Conservation (phyloP, 1,140 invertebrate genomes). For the Tyrophagus putrescentiae region DNA sequence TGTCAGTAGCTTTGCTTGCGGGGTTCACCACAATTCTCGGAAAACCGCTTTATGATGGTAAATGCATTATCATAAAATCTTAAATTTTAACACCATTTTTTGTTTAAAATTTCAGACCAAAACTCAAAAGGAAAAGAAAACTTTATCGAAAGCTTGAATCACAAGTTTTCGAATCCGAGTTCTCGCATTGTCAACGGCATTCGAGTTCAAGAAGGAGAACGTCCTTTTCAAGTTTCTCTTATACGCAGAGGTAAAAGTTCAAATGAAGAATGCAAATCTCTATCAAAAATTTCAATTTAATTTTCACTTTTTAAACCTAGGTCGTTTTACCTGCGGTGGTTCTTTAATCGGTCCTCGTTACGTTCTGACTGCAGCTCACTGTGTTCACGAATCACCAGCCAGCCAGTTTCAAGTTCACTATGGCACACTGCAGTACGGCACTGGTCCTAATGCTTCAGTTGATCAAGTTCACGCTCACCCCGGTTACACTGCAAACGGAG, state of each 20-base stretch:
- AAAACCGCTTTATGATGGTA: too few relatives aligned
- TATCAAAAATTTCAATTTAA: too few relatives aligned
- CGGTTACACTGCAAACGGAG: background rate
- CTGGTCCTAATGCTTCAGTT: background rate
- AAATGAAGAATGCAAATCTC: too few relatives aligned
- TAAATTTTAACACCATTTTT: too few relatives aligned
- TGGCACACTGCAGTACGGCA: background rate
- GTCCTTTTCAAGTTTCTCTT: conserved; percentile 2
- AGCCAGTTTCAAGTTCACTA: background rate
- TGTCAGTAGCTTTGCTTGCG: too few relatives aligned
- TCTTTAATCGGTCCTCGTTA: conserved; percentile 65
- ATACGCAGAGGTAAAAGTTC: conserved; percentile 28
- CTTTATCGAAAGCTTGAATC: too few relatives aligned
- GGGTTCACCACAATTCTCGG: too few relatives aligned
- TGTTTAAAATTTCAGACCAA: too few relatives aligned
- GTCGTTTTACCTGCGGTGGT: conserved; percentile 61
- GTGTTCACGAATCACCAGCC: conserved; percentile 6
- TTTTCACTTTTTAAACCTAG: too few relatives aligned
- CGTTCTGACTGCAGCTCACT: conserved; percentile 57
- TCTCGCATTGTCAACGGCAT: conserved; percentile 1
- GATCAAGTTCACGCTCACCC: background rate
- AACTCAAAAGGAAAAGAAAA: too few relatives aligned
- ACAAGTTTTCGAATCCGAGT: too few relatives aligned
- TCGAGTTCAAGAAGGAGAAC: background rate
- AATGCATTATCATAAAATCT: too few relatives aligned